Conservation (phyloP, 1,140 invertebrate genomes). For the Heliothis subflexa region DNA sequence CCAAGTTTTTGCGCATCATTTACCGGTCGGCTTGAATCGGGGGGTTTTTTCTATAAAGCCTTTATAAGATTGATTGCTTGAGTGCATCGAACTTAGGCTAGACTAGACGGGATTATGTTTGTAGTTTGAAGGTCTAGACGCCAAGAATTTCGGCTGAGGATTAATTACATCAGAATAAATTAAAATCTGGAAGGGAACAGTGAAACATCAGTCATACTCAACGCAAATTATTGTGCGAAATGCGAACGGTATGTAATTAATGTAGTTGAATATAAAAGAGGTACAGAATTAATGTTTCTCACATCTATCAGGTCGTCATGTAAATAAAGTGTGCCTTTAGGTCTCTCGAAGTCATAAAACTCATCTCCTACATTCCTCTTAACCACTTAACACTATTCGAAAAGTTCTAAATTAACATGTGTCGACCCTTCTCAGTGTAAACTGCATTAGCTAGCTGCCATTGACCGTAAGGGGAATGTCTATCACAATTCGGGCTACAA, state of each 20-base stretch:
- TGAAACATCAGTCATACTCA: neutral
- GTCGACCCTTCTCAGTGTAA: neutral
- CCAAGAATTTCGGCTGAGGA: neutral
- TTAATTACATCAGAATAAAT: neutral
- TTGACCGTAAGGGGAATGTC: constrained; percentile 62
- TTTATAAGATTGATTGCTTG: constrained; percentile 53
- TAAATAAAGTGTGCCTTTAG: too few relatives aligned
- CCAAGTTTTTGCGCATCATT: constrained; percentile 68
- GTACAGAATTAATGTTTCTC: too few relatives aligned
- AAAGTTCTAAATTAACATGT: neutral
- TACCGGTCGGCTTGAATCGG: constrained; percentile 64
- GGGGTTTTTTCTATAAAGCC: constrained; percentile 53
- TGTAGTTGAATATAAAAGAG: too few relatives aligned
- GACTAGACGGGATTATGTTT: constrained; percentile 9
- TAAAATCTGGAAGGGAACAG: neutral
- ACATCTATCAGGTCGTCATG: too few relatives aligned
- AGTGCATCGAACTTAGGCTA: constrained; percentile 62
- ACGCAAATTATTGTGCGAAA: neutral
- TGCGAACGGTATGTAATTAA: too few relatives aligned
- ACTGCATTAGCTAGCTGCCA: constrained; percentile 48
- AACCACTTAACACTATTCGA: neutral
- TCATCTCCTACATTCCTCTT: neutral
- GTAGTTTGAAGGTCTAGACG: neutral
- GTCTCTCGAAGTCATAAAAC: neutral
- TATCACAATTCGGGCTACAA: constrained; percentile 64